Evolutionary conservation across 2,888 invertebrate species (phyloP).

Genomic region (Chrysolina americana): DNA sequence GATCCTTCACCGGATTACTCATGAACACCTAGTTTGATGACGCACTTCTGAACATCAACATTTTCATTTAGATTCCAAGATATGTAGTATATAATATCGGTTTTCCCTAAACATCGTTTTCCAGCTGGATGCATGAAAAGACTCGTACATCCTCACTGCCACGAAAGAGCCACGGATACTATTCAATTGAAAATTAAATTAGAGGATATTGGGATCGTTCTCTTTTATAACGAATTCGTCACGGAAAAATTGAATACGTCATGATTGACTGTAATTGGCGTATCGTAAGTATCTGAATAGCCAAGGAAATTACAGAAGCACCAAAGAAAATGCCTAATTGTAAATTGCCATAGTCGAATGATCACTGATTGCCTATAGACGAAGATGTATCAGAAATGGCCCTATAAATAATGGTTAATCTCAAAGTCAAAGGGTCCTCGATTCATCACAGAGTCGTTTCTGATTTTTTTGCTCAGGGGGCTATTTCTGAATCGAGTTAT

Average conservation of each 20-base stretch:
- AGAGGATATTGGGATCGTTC: neutral
- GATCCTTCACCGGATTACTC: too few relatives aligned
- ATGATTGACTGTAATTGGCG: slow-evolving; percentile 58
- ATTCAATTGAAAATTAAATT: too few relatives aligned
- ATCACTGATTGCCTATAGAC: slow-evolving; percentile 68
- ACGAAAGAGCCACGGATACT: too few relatives aligned
- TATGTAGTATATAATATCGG: too few relatives aligned
- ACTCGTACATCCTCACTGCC: too few relatives aligned
- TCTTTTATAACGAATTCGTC: neutral
- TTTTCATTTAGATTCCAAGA: too few relatives aligned
- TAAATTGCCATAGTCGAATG: slow-evolving; percentile 67
- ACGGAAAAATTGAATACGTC: slow-evolving; percentile 22
- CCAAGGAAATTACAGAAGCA: slow-evolving; percentile 40
- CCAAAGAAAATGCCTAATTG: slow-evolving; percentile 61
- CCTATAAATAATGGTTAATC: slow-evolving; percentile 67
- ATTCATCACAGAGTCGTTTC: slow-evolving; percentile 33
- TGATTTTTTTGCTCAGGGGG: neutral
- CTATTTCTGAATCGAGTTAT: too few relatives aligned
- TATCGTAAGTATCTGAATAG: slow-evolving; percentile 50
- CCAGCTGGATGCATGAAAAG: too few relatives aligned
- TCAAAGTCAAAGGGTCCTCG: slow-evolving; percentile 63
- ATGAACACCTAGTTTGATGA: too few relatives aligned
- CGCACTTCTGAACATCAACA: too few relatives aligned
- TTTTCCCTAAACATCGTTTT: too few relatives aligned
- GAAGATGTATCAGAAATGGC: slow-evolving; percentile 62